These are phyloP conservation scores for Apotomis turbidana DNA, from an alignment of 2,888 invertebrate genomes.

Conservation along the genomic window DNA sequence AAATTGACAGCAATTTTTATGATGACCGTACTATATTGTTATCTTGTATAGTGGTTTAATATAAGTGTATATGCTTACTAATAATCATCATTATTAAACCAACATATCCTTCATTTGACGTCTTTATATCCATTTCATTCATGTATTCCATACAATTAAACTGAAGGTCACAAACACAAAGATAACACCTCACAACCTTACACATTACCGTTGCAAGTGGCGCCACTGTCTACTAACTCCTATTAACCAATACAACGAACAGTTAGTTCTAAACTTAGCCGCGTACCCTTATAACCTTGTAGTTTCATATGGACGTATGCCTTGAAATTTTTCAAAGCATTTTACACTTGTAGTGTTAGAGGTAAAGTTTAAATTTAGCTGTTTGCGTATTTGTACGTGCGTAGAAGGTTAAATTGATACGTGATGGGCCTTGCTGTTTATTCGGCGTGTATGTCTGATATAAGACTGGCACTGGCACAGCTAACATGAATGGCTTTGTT, in stretches of 20 bases:
- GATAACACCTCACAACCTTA: constrained; percentile 3
- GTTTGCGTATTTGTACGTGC: constrained; percentile 24
- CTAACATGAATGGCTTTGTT: too few species aligned
- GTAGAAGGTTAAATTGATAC: constrained; percentile 32
- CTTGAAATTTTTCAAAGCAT: constrained; percentile 11
- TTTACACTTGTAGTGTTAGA: not conserved
- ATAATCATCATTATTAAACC: constrained; percentile 4
- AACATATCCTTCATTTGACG: constrained; percentile 17
- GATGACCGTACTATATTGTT: too few species aligned
- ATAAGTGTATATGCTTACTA: not conserved
- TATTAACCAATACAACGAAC: not conserved
- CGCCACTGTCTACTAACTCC: constrained; percentile 10
- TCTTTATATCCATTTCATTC: constrained; percentile 21
- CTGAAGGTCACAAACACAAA: constrained; percentile 19
- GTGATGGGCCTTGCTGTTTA: constrained; percentile 29
- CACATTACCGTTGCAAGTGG: not conserved
- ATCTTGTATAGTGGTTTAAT: too few species aligned
- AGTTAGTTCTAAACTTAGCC: constrained; percentile 13
- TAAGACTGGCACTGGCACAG: not conserved
- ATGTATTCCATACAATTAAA: constrained; percentile 26
- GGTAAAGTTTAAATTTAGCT: constrained; percentile 7
- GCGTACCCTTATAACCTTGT: constrained; percentile 17
- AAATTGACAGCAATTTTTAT: too few species aligned
- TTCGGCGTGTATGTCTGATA: constrained; percentile 2
- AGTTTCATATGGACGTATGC: constrained; percentile 3